Percentiles rank a stretch among this genome's conserved stretches.
Evolutionary conservation across 1,140 invertebrate genomes (phyloP).

Genomic region (Scaptomyza montana): DNA sequence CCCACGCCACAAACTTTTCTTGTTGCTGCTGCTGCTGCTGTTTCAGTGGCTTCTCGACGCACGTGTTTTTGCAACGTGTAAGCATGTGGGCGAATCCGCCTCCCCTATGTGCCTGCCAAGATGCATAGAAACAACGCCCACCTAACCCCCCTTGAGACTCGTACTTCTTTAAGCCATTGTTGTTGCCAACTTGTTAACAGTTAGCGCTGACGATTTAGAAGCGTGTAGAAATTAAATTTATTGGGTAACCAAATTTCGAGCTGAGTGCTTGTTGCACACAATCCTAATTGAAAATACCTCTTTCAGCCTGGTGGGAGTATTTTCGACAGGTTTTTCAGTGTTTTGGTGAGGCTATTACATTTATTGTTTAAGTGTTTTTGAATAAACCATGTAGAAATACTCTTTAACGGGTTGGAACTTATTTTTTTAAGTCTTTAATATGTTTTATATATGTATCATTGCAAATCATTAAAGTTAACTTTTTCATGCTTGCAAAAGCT

Average conservation of each 20-base stretch:
- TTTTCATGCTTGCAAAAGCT: too few species aligned
- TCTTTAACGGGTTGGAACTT: too few species aligned
- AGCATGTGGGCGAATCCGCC: slow-evolving; percentile 10
- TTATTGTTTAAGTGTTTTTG: background rate
- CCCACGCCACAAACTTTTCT: slow-evolving; percentile 24
- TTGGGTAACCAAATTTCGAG: slow-evolving; percentile 1
- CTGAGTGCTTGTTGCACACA: slow-evolving; percentile 9
- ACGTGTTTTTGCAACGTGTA: slow-evolving; percentile 19
- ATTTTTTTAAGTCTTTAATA: too few species aligned
- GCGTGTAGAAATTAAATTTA: slow-evolving; percentile 31
- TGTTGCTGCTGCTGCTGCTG: slow-evolving; percentile 9
- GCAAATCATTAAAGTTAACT: too few species aligned
- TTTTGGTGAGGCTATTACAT: background rate
- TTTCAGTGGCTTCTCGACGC: background rate
- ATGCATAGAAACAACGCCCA: slow-evolving; percentile 4
- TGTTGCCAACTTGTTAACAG: slow-evolving; percentile 21
- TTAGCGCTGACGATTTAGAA: slow-evolving; percentile 14
- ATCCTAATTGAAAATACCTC: slow-evolving; percentile 6
- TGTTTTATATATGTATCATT: too few species aligned
- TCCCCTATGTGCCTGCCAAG: background rate
- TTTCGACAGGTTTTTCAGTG: background rate
- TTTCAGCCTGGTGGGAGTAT: slow-evolving; percentile 3
- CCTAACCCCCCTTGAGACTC: background rate
- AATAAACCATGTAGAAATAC: too few species aligned
- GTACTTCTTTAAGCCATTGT: background rate